A percentile compares a stretch with the other conserved stretches of the same genome.
phyloP scores from a whole-genome alignment of 2,797 vertebrate genomes.

The Enteromius paludinosus region DNA sequence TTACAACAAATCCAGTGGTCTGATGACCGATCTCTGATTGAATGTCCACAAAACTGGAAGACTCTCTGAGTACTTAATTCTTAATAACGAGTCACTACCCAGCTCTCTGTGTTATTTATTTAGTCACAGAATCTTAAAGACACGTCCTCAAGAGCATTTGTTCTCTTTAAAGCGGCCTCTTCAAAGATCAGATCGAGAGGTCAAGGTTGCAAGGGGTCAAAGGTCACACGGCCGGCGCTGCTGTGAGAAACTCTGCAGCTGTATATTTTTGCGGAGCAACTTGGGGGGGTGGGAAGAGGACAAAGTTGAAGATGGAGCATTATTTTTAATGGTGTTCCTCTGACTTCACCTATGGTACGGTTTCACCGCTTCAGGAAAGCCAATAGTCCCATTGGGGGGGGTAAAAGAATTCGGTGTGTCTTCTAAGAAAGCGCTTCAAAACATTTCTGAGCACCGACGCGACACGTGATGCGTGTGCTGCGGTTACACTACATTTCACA shows the following conservation, averaged over 20 bases:
- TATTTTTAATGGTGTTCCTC: slow-evolving; percentile 16
- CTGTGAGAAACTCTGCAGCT: slow-evolving; percentile 51
- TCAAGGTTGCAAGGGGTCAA: slow-evolving; percentile 50
- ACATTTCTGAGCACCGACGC: neutral
- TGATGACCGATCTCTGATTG: no score
- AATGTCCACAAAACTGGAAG: no score
- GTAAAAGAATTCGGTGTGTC: neutral
- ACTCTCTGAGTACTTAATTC: no score
- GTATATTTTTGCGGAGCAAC: slow-evolving; percentile 25
- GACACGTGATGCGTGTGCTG: neutral
- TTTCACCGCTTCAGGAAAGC: slow-evolving; percentile 30
- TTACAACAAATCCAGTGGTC: no score
- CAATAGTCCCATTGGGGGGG: slow-evolving; percentile 12
- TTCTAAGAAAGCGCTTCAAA: slow-evolving; percentile 10
- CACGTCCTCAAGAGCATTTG: neutral
- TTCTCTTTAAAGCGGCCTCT: slow-evolving; percentile 2
- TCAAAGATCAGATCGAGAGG: slow-evolving; percentile 36
- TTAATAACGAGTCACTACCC: neutral
- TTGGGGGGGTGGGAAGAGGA: neutral
- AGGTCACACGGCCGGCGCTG: slow-evolving; percentile 19
- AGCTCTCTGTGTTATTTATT: neutral
- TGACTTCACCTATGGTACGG: slow-evolving; percentile 32
- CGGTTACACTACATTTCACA: slow-evolving; percentile 28
- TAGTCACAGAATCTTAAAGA: neutral
- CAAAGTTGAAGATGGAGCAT: neutral